Percentiles rank a stretch among this genome's conserved stretches.
phyloP scores from a whole-genome alignment of 2,888 invertebrate genomes.

The Melikaiella ostensackeni region DNA sequence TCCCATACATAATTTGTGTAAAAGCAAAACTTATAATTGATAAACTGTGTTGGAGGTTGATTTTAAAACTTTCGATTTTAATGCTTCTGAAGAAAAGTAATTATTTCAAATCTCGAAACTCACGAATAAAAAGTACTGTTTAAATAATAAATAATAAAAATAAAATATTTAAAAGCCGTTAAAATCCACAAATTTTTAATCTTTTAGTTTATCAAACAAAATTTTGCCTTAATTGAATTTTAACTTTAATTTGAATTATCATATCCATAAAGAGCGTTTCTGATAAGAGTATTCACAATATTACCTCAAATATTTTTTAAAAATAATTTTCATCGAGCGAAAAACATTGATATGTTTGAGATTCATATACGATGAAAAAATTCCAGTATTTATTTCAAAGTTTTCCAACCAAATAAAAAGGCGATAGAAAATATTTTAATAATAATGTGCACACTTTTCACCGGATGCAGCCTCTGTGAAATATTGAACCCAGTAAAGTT shows the following conservation, averaged over 20 bases:
- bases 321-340: neutral
- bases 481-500: neutral
- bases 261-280: neutral
- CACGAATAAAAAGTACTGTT: no score
- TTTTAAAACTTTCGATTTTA: neutral
- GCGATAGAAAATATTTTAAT: neutral
- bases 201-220: neutral
- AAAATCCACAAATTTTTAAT: neutral
- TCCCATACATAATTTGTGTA: neutral
- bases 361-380: neutral
- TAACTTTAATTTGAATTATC: neutral
- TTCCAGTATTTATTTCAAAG: neutral
- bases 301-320: neutral
- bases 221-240: neutral
- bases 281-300: neutral
- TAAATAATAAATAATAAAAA: neutral
- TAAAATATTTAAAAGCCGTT: neutral
- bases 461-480: neutral
- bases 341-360: constrained; percentile 17
- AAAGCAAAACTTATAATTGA: constrained; percentile 6
- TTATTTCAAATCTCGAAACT: no score
- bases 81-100: neutral
- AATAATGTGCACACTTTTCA: neutral
- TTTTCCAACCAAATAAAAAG: neutral
- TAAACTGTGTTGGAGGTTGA: neutral